Evolutionary conservation across 2,888 invertebrate species (phyloP).

Genomic region (Tetrapedia diversipes): DNA sequence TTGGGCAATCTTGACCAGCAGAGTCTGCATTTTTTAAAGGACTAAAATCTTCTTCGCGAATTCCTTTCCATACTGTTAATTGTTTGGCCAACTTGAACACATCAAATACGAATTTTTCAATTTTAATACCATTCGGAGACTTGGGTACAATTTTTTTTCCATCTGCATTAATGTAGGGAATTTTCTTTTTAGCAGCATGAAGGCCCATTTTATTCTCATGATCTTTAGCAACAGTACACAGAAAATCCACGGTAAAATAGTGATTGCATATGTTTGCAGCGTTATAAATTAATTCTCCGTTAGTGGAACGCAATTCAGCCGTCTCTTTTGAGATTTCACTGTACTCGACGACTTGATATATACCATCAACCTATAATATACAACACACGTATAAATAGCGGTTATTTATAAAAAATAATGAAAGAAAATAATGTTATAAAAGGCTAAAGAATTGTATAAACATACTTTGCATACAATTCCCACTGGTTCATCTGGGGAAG

Average conservation of each 20-base stretch:
- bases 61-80: conserved; percentile 96
- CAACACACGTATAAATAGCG: no score
- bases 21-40: conserved; percentile 97
- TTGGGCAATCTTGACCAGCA: conserved; percentile 94
- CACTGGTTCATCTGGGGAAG: conserved; percentile 95
- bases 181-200: conserved; percentile 99
- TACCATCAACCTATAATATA: conserved; percentile 88
- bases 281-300: conserved; percentile 93
- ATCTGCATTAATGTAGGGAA: conserved; percentile 90
- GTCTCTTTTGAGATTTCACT: conserved; percentile 96
- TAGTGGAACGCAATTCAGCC: conserved; percentile 90
- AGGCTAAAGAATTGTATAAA: not conserved
- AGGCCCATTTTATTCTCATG: conserved; percentile 91
- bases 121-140: conserved; percentile 97
- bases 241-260: conserved; percentile 95
- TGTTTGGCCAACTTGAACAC: conserved; percentile 96
- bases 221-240: conserved; percentile 88
- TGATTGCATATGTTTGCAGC: conserved; percentile 99
- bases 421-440: not conserved
- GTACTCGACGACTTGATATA: conserved; percentile 97
- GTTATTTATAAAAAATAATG: conserved; percentile 20
- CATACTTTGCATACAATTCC: conserved; percentile 93
- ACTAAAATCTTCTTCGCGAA: conserved; percentile 96
- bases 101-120: conserved; percentile 99
- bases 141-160: conserved; percentile 90